Evolutionary conservation across 2,888 invertebrate species (phyloP).

Genomic region (Calliphora vomitoria): DNA sequence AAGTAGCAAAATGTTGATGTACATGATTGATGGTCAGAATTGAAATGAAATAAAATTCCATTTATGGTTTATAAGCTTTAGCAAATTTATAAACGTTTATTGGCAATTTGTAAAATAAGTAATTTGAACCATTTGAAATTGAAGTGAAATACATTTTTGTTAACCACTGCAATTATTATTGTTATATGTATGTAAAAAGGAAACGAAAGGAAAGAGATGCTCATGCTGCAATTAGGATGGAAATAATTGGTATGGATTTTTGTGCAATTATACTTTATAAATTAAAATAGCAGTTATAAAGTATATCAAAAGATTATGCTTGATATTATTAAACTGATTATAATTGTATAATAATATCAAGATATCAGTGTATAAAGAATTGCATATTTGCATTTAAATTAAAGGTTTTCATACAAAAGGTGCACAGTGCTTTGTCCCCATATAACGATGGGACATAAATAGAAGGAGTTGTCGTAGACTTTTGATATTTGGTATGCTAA

Average conservation of each 20-base stretch:
- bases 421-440: no score
- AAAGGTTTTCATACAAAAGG: no score
- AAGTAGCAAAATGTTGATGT: constrained; percentile 30
- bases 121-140: constrained; percentile 18
- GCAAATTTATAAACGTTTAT: constrained; percentile 29
- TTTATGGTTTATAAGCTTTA: constrained; percentile 27
- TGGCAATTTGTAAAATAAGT: constrained; percentile 43
- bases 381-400: no score
- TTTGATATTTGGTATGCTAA: no score
- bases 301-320: no score
- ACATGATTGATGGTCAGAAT: constrained; percentile 59
- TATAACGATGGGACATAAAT: no score
- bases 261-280: no score
- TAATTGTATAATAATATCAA: no score
- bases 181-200: not conserved
- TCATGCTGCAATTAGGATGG: not conserved
- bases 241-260: not conserved
- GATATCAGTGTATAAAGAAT: no score
- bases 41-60: constrained; percentile 37
- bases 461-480: no score
- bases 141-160: not conserved
- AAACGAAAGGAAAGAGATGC: not conserved
- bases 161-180: not conserved
- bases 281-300: no score
- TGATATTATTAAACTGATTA: no score